Conservation (phyloP, 2,888 invertebrate genomes). For the Agriopis marginaria region DNA sequence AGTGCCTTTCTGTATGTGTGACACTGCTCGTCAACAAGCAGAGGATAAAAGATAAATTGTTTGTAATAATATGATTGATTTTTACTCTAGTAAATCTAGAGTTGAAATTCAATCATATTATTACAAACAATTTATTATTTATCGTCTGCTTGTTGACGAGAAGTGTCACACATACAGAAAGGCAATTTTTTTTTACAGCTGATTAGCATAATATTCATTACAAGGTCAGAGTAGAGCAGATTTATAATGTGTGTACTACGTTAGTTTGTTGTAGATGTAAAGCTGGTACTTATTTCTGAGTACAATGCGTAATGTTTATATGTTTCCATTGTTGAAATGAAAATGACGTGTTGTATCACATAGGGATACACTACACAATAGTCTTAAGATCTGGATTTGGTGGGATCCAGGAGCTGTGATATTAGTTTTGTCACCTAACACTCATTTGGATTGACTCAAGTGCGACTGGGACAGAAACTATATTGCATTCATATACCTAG, state of each 20-base stretch:
- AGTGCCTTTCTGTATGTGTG: conserved; percentile 50
- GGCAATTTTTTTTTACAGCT: neutral
- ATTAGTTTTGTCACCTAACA: neutral
- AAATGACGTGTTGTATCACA: neutral
- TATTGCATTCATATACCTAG: no score
- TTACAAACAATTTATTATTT: no score
- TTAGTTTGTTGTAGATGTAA: neutral
- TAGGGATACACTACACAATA: neutral
- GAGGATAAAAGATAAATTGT: no score
- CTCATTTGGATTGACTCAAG: no score
- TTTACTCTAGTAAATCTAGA: no score
- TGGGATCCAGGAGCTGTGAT: neutral
- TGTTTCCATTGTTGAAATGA: neutral
- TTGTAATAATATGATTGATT: no score
- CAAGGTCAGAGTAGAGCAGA: neutral
- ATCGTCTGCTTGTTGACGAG: conserved; percentile 19
- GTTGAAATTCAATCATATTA: no score
- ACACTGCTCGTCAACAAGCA: conserved; percentile 19
- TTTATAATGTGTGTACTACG: neutral
- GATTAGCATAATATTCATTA: no score
- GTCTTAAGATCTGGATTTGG: neutral
- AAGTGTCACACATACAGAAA: conserved; percentile 51
- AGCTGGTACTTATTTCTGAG: neutral
- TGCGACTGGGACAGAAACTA: no score
- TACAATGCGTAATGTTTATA: neutral